Evolutionary conservation across 2,113 vertebrate species (phyloP).

Genomic region (Lasiurus cinereus): DNA sequence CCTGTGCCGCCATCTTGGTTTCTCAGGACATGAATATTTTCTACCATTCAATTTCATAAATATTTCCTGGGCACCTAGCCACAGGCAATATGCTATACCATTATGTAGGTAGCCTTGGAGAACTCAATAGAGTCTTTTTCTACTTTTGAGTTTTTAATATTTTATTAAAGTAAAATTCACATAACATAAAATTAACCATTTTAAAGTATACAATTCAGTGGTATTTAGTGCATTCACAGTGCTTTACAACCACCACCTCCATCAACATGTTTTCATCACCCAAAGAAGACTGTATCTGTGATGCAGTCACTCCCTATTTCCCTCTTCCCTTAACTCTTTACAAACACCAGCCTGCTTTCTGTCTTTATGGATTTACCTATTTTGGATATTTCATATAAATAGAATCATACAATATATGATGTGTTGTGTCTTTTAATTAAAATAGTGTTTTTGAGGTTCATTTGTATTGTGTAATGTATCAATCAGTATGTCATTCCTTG

Average conservation of each 20-base stretch:
- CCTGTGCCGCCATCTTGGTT: no score
- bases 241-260: not conserved
- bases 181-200: constrained; percentile 24
- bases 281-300: not conserved
- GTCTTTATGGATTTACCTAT: not conserved
- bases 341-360: not conserved
- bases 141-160: not conserved
- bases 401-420: not conserved
- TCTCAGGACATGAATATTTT: constrained; percentile 13
- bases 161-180: not conserved
- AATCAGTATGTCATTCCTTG: not conserved
- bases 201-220: not conserved
- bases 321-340: fast-evolving
- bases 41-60: not conserved
- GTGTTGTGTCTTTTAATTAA: not conserved
- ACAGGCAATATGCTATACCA: not conserved
- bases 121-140: not conserved
- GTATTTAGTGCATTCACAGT: not conserved
- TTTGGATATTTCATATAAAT: not conserved
- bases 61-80: constrained; percentile 1
- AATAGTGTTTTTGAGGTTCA: not conserved
- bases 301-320: not conserved
- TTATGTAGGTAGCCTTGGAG: not conserved
- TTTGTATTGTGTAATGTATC: not conserved
- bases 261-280: not conserved